phyloP scores from a whole-genome alignment of 2,888 invertebrate genomes.

The Lasioglossum marginatum region DNA sequence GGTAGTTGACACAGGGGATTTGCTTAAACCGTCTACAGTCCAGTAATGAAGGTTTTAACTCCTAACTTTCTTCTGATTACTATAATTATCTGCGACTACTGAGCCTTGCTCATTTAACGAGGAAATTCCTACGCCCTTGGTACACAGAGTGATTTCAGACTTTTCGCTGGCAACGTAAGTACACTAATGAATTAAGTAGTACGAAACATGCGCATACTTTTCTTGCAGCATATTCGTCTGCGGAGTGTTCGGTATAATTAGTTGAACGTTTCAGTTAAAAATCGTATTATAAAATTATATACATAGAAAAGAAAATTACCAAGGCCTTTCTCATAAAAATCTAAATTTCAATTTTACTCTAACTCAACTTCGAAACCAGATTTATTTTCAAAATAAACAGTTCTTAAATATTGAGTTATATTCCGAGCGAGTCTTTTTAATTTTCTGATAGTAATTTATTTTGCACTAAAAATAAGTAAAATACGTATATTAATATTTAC shows the following conservation, averaged over 20 bases:
- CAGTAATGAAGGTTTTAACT: neutral
- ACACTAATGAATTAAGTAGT: conserved; percentile 2
- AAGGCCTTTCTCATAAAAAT: neutral
- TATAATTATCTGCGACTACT: conserved; percentile 1
- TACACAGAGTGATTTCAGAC: neutral
- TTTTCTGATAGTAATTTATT: neutral
- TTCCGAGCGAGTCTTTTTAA: neutral
- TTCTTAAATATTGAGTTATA: no score
- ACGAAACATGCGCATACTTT: neutral
- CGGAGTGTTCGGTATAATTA: neutral
- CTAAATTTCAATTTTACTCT: neutral
- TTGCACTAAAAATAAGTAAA: neutral
- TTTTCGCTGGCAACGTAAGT: neutral
- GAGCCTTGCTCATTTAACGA: conserved; percentile 1
- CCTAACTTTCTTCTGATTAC: neutral
- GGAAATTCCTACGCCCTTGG: neutral
- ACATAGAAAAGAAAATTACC: neutral
- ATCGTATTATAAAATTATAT: neutral
- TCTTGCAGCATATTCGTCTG: neutral
- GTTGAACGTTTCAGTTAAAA: neutral
- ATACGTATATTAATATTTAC: neutral
- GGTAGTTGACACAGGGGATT: neutral
- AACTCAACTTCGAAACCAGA: no score
- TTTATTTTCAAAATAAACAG: no score
- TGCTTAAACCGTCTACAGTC: neutral